Evolutionary conservation across 2,888 invertebrate species (phyloP), one percentile per base, ranked within the genome.

Genomic region (Trachelus stipa): DNA sequence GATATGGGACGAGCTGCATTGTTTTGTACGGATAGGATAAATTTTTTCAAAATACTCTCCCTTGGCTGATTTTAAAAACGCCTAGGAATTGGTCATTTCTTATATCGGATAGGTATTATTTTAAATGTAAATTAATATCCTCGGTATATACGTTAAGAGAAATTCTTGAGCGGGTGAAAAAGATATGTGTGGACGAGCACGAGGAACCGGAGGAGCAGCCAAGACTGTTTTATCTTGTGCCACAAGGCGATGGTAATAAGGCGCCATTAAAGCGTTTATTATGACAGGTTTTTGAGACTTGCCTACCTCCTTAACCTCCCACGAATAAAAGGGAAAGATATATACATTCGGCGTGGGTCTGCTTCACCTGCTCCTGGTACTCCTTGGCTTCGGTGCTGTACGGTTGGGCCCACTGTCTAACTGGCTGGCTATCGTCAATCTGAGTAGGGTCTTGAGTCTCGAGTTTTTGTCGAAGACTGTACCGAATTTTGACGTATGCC

Each of bases 191-290:
- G 73, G 77, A 74, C 77, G 69, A 78, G 69, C 78, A 23, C 68
- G 76, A 74, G 40, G 73, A 37, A 73, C 71, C 40, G 69, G 74
- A 73, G 73, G 71, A 73, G 78, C 74, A 73, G 78, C 75, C 12
- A 71, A 71, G 71, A 71, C 31, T 31, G 30, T 71, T 71, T 71
- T 71, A 71, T 71, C 74, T 74, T 11, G 74, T 69, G 77, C 76
- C 79, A 78, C 78, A 81, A 83, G 81, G 78, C 73, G 81, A 81
- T 82, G 82, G 85, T 87, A 86, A 86, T 83, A 83, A 85, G 85
- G 81, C 81, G 73, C 83, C 85, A 85, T 87, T 87, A 86, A 80
- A 81, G 81, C 76, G 83, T 80, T 76, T 82, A 83, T 86, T 83
- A 84, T 84, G 87, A 86, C 86, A 85, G 84, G 83, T 83, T 81